These are phyloP conservation scores for Pseudomyrmex gracilis DNA, from an alignment of 1,140 invertebrate genomes.

Conservation along the genomic window DNA sequence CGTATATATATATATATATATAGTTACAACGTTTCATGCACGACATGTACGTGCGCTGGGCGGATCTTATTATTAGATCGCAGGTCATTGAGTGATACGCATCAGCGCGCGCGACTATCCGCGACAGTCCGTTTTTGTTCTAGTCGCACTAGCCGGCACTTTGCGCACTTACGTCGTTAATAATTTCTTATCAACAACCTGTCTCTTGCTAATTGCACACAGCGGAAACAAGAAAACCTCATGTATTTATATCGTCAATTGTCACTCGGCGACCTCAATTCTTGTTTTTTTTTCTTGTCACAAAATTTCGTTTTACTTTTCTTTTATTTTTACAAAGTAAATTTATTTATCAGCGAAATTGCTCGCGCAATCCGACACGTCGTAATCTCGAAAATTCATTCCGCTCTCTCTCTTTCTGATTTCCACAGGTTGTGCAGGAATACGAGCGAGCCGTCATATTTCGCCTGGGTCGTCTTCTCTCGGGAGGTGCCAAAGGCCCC, in stretches of 20 bases:
- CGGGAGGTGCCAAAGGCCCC: conserved; percentile 96
- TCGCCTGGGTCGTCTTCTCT: conserved; percentile 92
- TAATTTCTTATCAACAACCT: neutral
- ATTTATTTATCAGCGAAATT: too few relatives aligned
- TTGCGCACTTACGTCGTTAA: neutral
- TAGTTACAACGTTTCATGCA: neutral
- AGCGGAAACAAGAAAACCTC: neutral
- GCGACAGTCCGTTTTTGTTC: neutral
- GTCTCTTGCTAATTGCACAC: neutral
- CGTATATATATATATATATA: neutral
- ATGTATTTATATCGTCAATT: conserved; percentile 1
- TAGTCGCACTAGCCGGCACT: neutral
- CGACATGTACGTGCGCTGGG: neutral
- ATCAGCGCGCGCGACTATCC: neutral
- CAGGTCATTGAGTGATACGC: neutral
- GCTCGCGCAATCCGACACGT: too few relatives aligned
- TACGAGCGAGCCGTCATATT: conserved; percentile 97
- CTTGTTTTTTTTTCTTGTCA: neutral
- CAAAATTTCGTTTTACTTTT: too few relatives aligned
- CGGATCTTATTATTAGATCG: conserved; percentile 29
- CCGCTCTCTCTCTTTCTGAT: conserved; percentile 62
- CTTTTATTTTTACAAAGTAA: too few relatives aligned
- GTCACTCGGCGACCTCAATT: neutral
- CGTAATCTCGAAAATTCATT: neutral
- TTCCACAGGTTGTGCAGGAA: conserved; percentile 93